Evolutionary conservation across 2,888 invertebrate species (phyloP), one percentile per base, ranked within the genome.

Genomic region (Eulithis testata): DNA sequence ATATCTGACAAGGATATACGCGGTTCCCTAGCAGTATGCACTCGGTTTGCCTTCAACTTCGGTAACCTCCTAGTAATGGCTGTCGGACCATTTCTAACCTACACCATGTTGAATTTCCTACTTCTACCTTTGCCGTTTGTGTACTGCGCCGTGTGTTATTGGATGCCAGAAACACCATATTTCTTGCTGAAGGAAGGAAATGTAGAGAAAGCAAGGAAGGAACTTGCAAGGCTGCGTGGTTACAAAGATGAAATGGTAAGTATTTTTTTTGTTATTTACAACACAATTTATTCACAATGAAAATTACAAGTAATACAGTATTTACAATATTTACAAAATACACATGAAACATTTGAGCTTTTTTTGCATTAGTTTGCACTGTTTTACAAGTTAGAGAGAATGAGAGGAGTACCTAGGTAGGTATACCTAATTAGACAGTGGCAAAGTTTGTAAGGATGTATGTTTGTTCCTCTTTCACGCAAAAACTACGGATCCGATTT

Each of bases 141-240:
- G 0, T 94, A 92, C 74, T 88, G 94, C 49, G 11, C 84, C 0
- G 82, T 83, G 0, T 94, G 94, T 66, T 83, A 84, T 61, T 94
- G 93, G 89, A 94, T 95, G 79, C 95, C 95, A 0, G 95, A 95
- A 74, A 94, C 95, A 0, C 95, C 95, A 0, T 94, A 95, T 71
- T 95, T 87, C 72, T 83, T 94, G 47, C 75, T 95, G 37, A 94
- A 94, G 81, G 89, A 87, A 54, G 89, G 90, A 1, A 81, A 86
- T 5, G 80, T 89, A 2, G 85, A 84, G 0, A 82, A 85, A 0
- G 94, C 95, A 0, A 86, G 84, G 67, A 83, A 76, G n/a, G 89
- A 81, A 11, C 73, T 94, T 27, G 75, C 74, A 37, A 83, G 75
- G 54, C 73, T 95, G 12, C 88, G 88, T 37, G 90, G 90, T 59